These are phyloP conservation scores for Sussaba pulchella DNA, from an alignment of 2,888 invertebrate genomes.

Conservation along the genomic window DNA sequence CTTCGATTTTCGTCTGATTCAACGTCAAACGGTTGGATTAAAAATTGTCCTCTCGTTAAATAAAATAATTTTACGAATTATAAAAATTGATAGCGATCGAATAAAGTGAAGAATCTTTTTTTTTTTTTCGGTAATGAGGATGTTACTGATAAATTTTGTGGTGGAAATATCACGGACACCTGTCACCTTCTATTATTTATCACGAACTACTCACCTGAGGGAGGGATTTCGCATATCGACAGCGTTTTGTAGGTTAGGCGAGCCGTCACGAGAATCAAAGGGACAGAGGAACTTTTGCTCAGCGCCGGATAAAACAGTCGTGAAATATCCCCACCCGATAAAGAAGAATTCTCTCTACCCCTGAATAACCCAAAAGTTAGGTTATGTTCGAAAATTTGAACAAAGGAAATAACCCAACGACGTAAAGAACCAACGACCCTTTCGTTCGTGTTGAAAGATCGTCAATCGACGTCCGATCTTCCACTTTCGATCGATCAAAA, in stretches of 20 bases:
- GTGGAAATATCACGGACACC: conserved; percentile 13
- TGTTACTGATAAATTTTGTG: conserved; percentile 13
- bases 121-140: background rate
- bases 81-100: too few relatives aligned
- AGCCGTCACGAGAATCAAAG: background rate
- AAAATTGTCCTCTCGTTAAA: background rate
- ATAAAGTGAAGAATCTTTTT: background rate
- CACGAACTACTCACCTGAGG: conserved; percentile 11
- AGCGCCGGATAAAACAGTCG: background rate
- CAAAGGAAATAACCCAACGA: background rate
- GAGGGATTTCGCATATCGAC: background rate
- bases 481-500: too few relatives aligned
- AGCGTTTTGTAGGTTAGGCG: conserved; percentile 13
- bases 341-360: background rate
- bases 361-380: too few relatives aligned
- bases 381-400: too few relatives aligned
- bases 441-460: background rate
- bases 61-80: too few relatives aligned
- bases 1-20: background rate
- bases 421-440: background rate
- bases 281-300: background rate
- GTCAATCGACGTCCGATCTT: too few relatives aligned
- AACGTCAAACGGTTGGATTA: background rate
- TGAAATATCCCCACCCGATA: background rate
- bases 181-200: conserved; percentile 26